Evolutionary conservation across 2,113 vertebrate species (phyloP).

Genomic region (Anarrhichthys ocellatus): DNA sequence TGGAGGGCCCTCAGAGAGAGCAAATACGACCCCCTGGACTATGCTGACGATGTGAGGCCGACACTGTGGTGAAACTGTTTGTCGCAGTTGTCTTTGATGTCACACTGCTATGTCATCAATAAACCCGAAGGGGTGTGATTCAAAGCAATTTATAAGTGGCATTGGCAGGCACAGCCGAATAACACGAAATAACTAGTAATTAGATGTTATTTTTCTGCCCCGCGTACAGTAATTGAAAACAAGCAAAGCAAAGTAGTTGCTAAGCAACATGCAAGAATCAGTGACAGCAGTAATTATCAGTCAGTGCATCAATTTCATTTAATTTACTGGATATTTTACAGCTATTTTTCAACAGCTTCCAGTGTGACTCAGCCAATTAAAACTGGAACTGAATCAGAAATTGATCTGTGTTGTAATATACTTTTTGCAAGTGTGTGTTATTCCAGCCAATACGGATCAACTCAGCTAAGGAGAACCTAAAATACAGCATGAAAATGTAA

Average conservation of each 20-base stretch:
- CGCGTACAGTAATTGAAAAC: conserved; percentile 66
- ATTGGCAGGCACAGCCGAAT: conserved; percentile 38
- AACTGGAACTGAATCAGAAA: conserved; percentile 60
- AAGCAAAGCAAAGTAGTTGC: conserved; percentile 59
- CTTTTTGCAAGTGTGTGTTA: conserved; percentile 34
- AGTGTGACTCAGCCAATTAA: conserved; percentile 38
- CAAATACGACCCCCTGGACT: conserved; percentile 83
- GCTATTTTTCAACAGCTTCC: conserved; percentile 47
- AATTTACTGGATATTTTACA: conserved; percentile 62
- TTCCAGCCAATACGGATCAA: conserved; percentile 41
- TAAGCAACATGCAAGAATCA: conserved; percentile 58
- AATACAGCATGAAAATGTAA: conserved; percentile 14
- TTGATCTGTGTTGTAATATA: conserved; percentile 41
- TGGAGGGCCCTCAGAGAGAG: conserved; percentile 82
- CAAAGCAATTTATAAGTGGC: conserved; percentile 27
- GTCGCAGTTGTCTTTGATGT: conserved; percentile 32
- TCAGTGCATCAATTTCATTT: conserved; percentile 61
- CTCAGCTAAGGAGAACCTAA: conserved; percentile 8
- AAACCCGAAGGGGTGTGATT: conserved; percentile 25
- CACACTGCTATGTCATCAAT: conserved; percentile 38
- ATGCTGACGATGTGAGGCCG: conserved; percentile 70
- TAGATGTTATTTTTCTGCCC: conserved; percentile 61
- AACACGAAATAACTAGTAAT: conserved; percentile 56
- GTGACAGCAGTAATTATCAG: conserved; percentile 45
- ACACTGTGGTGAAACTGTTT: background rate